Evolutionary conservation across 2,888 invertebrate genomes (phyloP).

Genomic region (Ganaspis brasiliensis): DNA sequence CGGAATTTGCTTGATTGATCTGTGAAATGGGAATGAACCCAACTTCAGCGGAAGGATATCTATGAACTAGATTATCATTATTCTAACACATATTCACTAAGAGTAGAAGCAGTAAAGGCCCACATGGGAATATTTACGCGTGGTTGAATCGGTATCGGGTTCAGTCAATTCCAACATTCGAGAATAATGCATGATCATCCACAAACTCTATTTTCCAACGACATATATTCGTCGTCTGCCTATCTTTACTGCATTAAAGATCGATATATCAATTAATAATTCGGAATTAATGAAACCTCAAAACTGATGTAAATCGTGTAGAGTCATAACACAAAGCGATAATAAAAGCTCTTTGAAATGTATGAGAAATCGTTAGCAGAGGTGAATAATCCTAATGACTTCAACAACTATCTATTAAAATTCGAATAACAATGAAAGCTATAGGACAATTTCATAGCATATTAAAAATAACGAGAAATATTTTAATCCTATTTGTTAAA

Average conservation of each 20-base stretch:
- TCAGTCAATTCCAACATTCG: constrained; percentile 3
- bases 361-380: constrained; percentile 11
- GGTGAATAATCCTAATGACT: background rate
- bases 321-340: constrained; percentile 13
- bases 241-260: constrained; percentile 1
- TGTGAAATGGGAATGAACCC: background rate
- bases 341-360: constrained; percentile 11
- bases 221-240: constrained; percentile 13
- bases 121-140: background rate
- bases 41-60: background rate
- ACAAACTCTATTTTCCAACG: constrained; percentile 9
- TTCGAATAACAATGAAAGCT: constrained; percentile 12
- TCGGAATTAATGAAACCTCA: background rate
- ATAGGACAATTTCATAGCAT: background rate
- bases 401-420: background rate
- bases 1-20: background rate
- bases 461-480: background rate
- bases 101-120: background rate
- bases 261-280: constrained; percentile 34
- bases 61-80: background rate
- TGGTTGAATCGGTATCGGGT: background rate
- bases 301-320: constrained; percentile 15
- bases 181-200: constrained; percentile 36
- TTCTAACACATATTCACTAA: constrained; percentile 15
- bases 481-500: background rate